Evolutionary conservation across 2,797 vertebrate genomes (phyloP).

Genomic region (Sebastes taczanowskii): DNA sequence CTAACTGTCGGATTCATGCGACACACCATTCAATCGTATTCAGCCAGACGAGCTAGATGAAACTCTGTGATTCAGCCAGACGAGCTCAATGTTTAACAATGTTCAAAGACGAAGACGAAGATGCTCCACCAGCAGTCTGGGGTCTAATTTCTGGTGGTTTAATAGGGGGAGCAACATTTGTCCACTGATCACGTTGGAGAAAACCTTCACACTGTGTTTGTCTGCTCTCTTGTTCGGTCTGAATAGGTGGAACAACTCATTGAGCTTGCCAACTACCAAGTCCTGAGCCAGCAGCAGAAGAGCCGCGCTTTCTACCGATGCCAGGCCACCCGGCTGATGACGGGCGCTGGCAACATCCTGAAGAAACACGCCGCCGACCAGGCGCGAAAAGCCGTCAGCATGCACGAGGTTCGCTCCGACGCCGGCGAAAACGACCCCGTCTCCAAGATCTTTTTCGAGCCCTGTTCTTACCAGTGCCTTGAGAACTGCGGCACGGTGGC

Average conservation of each 20-base stretch:
- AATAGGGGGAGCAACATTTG: background rate
- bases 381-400: conserved; percentile 96
- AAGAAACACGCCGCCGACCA: conserved; percentile 98
- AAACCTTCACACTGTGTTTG: background rate
- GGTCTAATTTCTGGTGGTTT: background rate
- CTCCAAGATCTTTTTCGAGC: conserved; percentile 95
- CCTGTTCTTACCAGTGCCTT: conserved; percentile 95
- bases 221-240: conserved; percentile 9
- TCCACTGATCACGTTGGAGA: background rate
- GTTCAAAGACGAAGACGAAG: background rate
- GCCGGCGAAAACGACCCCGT: conserved; percentile 89
- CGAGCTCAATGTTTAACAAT: background rate
- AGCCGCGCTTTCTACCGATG: conserved; percentile 98
- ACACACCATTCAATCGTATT: conserved; percentile 1
- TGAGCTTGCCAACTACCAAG: conserved; percentile 98
- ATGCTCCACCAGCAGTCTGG: background rate
- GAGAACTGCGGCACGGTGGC: conserved; percentile 98
- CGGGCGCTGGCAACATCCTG: conserved; percentile 96
- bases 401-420: conserved; percentile 95
- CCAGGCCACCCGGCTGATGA: conserved; percentile 98
- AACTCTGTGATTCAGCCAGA: background rate
- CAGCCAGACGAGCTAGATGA: background rate
- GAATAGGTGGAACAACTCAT: conserved; percentile 92
- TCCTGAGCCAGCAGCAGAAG: conserved; percentile 98
- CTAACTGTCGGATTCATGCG: background rate